Conservation (phyloP, 2,888 invertebrate genomes). For the Torymus aiolomorphi region DNA sequence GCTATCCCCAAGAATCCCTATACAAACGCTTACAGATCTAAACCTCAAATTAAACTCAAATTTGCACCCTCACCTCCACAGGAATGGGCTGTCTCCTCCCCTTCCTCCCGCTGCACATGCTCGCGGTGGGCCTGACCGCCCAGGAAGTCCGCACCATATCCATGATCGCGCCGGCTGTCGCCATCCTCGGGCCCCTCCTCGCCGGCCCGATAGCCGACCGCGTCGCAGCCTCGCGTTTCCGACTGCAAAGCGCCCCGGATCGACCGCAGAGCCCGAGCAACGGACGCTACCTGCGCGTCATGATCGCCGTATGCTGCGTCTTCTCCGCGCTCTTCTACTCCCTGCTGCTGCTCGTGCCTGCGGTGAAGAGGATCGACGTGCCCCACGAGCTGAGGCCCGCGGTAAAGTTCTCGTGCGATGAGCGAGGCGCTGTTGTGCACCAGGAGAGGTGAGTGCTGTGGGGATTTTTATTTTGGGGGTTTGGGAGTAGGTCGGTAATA, state of each 20-base stretch:
- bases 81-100: conserved; percentile 90
- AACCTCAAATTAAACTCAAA: no score
- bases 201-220: conserved; percentile 88
- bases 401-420: conserved; percentile 85
- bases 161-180: conserved; percentile 84
- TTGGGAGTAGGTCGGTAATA: no score
- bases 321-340: conserved; percentile 84
- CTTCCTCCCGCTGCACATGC: conserved; percentile 88
- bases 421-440: conserved; percentile 82
- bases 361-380: conserved; percentile 80
- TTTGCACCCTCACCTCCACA: conserved; percentile 69
- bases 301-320: conserved; percentile 83
- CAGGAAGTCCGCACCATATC: conserved; percentile 87
- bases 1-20: no score
- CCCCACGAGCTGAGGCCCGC: conserved; percentile 78
- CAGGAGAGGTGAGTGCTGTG: conserved; percentile 78
- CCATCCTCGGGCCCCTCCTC: conserved; percentile 86
- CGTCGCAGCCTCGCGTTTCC: conserved; percentile 73
- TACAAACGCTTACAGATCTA: no score
- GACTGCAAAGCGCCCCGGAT: neutral
- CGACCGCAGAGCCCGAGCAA: conserved; percentile 70
- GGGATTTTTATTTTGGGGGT: neutral
- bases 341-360: conserved; percentile 82
- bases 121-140: conserved; percentile 83
- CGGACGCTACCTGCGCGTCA: conserved; percentile 82